A percentile compares a stretch with the other conserved stretches of the same genome.
These are phyloP conservation scores for Orchesella flavescens DNA, from an alignment of 2,888 invertebrate genomes.

Conservation along the genomic window DNA sequence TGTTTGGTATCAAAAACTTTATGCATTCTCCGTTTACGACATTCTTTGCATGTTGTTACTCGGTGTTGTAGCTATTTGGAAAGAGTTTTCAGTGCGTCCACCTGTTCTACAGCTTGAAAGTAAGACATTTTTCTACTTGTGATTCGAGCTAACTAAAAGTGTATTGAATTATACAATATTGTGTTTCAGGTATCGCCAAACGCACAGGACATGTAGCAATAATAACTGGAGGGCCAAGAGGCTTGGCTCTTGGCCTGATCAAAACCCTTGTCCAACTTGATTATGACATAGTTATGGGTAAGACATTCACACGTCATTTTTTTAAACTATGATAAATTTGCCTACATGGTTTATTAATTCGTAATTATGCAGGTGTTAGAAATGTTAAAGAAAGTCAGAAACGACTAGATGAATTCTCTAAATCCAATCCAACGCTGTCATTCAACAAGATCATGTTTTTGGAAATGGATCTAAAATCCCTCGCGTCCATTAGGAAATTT, in stretches of 20 bases:
- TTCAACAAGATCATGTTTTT: constrained; percentile 79
- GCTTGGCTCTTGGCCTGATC: constrained; percentile 23
- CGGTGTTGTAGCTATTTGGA: neutral
- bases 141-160: too few species aligned
- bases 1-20: too few species aligned
- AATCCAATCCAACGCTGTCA: neutral
- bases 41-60: too few species aligned
- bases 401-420: constrained; percentile 19
- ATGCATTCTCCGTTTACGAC: too few species aligned
- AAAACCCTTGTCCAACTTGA: neutral
- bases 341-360: neutral
- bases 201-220: neutral
- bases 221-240: constrained; percentile 11
- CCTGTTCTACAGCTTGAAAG: neutral
- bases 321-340: too few species aligned
- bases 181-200: neutral
- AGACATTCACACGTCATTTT: too few species aligned
- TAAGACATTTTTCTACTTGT: neutral
- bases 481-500: constrained; percentile 85
- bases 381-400: constrained; percentile 25
- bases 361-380: constrained; percentile 26
- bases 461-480: constrained; percentile 84
- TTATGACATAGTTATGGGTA: neutral
- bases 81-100: neutral
- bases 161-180: too few species aligned